Percentiles rank a stretch among this genome's conserved stretches.
These are phyloP conservation scores for Morinoia aosen DNA, from an alignment of 2,888 invertebrate genomes.

Conservation along the genomic window DNA sequence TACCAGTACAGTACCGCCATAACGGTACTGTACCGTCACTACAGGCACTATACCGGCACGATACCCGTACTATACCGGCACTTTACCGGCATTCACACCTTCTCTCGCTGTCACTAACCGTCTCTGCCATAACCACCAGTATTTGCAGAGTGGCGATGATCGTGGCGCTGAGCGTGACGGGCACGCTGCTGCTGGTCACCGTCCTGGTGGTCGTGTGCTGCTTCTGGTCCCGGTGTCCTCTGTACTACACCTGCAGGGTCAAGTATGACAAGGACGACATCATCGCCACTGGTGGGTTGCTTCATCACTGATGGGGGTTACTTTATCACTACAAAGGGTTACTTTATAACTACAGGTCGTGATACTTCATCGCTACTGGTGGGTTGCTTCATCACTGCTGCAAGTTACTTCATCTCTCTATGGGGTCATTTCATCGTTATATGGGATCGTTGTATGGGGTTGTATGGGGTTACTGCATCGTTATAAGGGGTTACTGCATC, in stretches of 20 bases:
- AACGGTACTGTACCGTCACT: too few species aligned
- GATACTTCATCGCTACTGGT: constrained; percentile 71
- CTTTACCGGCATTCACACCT: not conserved
- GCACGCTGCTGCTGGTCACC: constrained; percentile 62
- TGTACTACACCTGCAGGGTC: constrained; percentile 71
- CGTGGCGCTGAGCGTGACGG: constrained; percentile 65
- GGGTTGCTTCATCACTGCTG: constrained; percentile 70
- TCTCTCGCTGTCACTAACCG: constrained; percentile 15
- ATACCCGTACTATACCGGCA: not conserved
- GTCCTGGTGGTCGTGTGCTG: constrained; percentile 70
- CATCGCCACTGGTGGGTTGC: constrained; percentile 70
- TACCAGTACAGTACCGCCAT: too few species aligned
- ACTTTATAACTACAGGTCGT: constrained; percentile 71
- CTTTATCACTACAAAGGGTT: constrained; percentile 54
- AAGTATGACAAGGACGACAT: constrained; percentile 71
- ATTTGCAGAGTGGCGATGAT: constrained; percentile 64
- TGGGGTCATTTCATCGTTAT: constrained; percentile 69
- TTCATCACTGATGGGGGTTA: not conserved
- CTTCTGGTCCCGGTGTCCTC: constrained; percentile 72
- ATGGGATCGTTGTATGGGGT: too few species aligned
- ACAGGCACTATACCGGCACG: too few species aligned
- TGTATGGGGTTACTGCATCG: too few species aligned
- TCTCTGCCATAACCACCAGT: constrained; percentile 25
- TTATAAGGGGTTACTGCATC: too few species aligned
- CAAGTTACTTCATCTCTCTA: constrained; percentile 70